A percentile compares a stretch with the other conserved stretches of the same genome.
Conservation (phyloP, 1,140 invertebrate species). For the Aleiodes sp. region DNA sequence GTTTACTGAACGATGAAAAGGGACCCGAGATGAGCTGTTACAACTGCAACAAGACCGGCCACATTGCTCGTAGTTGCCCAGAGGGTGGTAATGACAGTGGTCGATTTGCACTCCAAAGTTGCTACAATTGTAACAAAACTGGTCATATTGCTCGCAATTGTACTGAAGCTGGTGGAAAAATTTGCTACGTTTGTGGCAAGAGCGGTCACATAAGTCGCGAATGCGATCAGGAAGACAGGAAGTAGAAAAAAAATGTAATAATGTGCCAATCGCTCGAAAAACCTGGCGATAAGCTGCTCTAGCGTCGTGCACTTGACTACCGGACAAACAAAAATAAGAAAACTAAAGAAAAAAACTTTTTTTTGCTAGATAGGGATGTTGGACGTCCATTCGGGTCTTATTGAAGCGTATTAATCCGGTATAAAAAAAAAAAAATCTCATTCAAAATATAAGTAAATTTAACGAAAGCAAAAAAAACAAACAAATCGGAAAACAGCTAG, state of each 20-base stretch:
- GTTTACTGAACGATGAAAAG: too few species aligned
- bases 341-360: conserved; percentile 28
- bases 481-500: neutral
- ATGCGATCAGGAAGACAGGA: conserved; percentile 80
- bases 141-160: conserved; percentile 92
- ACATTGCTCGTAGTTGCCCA: conserved; percentile 87
- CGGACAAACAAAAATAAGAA: conserved; percentile 38
- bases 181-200: conserved; percentile 89
- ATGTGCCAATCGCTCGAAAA: conserved; percentile 23
- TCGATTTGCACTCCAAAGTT: conserved; percentile 69
- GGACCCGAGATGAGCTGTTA: conserved; percentile 85
- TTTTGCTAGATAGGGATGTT: conserved; percentile 62
- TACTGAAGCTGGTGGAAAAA: conserved; percentile 80
- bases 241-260: conserved; percentile 63
- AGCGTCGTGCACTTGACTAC: conserved; percentile 56
- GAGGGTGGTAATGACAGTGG: conserved; percentile 67
- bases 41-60: conserved; percentile 88
- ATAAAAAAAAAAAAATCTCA: conserved; percentile 37
- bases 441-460: neutral
- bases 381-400: conserved; percentile 55
- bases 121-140: conserved; percentile 89
- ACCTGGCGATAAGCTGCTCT: conserved; percentile 47
- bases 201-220: conserved; percentile 90
- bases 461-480: neutral
- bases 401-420: conserved; percentile 50